Conservation (phyloP, 2,797 vertebrate genomes). For the Tympanoctomys barrerae region DNA sequence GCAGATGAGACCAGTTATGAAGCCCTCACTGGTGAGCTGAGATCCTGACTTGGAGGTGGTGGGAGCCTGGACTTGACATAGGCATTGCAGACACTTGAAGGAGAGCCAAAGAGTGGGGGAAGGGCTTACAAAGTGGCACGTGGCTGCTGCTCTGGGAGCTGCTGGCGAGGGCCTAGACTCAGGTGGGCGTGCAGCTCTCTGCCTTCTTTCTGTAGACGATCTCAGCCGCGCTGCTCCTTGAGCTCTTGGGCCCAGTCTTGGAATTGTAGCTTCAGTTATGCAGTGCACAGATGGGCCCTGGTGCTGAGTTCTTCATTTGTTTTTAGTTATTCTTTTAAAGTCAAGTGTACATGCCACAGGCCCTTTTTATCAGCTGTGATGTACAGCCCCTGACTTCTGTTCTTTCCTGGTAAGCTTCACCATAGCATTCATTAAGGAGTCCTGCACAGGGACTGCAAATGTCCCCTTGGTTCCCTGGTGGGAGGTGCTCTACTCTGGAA, state of each 20-base stretch:
- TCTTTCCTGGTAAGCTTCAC: neutral
- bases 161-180: neutral
- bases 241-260: neutral
- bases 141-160: neutral
- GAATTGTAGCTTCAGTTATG: neutral
- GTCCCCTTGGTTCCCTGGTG: neutral
- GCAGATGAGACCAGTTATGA: neutral
- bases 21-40: neutral
- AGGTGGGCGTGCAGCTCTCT: neutral
- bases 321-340: neutral
- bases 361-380: neutral
- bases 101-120: neutral
- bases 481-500: accelerated
- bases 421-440: neutral
- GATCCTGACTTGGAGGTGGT: neutral
- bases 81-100: neutral
- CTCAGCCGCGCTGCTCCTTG: neutral
- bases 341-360: neutral
- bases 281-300: neutral
- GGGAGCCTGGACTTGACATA: neutral
- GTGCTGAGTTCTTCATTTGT: neutral
- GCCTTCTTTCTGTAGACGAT: too few species aligned
- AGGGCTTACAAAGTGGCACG: neutral
- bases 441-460: neutral
- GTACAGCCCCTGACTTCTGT: neutral